phyloP scores from a whole-genome alignment of 2,113 vertebrate species.

The Leucopsar rothschildi region DNA sequence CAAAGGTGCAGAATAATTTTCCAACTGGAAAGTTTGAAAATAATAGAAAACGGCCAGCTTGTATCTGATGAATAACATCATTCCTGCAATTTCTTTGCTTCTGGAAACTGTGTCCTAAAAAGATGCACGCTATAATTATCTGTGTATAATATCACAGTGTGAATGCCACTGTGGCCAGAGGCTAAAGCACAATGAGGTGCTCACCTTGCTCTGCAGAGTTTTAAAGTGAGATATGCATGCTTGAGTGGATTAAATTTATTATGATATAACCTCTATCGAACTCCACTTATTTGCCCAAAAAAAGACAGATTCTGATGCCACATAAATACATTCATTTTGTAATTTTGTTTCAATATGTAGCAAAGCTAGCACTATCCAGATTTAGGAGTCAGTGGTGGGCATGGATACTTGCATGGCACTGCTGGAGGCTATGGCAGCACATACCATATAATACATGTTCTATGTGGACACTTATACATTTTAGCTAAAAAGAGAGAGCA shows the following conservation, averaged over 20 bases:
- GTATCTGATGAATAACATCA: neutral
- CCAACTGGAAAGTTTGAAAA: neutral
- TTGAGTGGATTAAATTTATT: neutral
- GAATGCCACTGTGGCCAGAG: neutral
- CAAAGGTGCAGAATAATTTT: neutral
- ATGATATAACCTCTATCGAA: neutral
- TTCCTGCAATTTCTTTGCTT: neutral
- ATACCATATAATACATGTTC: neutral
- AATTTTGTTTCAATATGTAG: neutral
- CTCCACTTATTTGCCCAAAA: neutral
- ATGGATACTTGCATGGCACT: neutral
- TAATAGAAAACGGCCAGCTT: neutral
- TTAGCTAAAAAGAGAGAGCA: neutral
- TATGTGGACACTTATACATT: neutral
- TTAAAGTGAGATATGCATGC: neutral
- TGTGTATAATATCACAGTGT: neutral
- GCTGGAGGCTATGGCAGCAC: neutral
- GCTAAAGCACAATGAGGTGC: neutral
- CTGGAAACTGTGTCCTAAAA: neutral
- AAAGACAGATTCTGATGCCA: neutral
- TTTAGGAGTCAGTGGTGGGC: neutral
- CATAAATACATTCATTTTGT: neutral
- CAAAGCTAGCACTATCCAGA: neutral
- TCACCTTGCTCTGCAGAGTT: fast-evolving
- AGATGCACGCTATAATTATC: neutral